Evolutionary conservation across 2,888 invertebrate species (phyloP), one percentile per base, ranked within the genome.

Genomic region (Ommatoiulus sabulosus): DNA sequence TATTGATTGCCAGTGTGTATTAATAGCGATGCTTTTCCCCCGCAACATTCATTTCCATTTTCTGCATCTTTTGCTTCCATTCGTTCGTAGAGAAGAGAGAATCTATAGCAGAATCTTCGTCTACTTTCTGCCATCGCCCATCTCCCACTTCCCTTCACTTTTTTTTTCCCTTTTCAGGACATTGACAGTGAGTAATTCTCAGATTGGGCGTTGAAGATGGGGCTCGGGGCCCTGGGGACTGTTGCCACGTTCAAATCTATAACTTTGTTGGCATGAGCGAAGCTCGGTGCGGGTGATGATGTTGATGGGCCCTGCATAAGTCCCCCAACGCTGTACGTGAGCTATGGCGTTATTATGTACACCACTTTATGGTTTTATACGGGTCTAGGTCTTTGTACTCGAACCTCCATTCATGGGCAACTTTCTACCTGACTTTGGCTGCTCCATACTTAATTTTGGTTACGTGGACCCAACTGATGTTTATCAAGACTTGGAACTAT

Each of bases 1-100:
- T 63, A 63, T 63, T 63, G 63, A 63, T 63, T 63, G 63, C 63
- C n/a, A 63, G 63, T n/a, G 63, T 63, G 63, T 63, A 63, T 63
- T 63, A 63, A 63, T 63, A 63, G 63, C 63, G 63, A 63, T 63
- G 63, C 63, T 63, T 63, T 63, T 63, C 63, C 63, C 46, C 63
- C 63, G n/a, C 63, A 63, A 63, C 63, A 63, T 63, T 63, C n/a
- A 63, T 63, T 63, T 63, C 63, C n/a, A 63, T 63, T 63, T 63
- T 63, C 63, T 63, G 63, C 63, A 63, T 63, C 63, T 63, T 63
- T 63, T 63, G 63, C 63, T 63, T 63, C 63, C n/a, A n/a, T 63
- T 63, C 17, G 63, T 63, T 52, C 15, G 52, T 10, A 52, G 52
- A 52, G 52, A 52, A 10, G 17, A 57, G 57, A 57, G 63, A 63